Conservation (phyloP, 2,797 vertebrate species). For the Xenops minutus region DNA sequence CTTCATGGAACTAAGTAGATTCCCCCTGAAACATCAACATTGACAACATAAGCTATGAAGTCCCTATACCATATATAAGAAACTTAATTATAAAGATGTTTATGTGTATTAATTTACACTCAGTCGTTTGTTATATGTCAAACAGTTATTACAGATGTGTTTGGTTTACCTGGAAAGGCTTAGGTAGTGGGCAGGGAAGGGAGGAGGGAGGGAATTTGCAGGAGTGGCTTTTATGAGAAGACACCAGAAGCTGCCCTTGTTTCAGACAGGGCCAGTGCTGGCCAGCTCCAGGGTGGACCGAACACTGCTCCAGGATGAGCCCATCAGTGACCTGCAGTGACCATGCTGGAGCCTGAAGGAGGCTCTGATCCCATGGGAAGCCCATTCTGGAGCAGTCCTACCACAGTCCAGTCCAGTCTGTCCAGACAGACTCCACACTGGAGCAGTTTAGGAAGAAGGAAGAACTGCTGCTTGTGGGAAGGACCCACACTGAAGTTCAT, state of each 20-base stretch:
- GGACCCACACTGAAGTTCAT: not conserved
- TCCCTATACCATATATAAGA: not conserved
- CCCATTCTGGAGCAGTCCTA: not conserved
- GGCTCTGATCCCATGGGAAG: not conserved
- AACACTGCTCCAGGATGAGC: not conserved
- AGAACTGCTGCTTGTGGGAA: not conserved
- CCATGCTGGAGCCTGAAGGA: too few species aligned
- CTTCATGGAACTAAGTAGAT: slow-evolving; percentile 22
- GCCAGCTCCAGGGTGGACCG: fast-evolving
- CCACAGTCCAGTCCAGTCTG: not conserved
- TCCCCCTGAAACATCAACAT: slow-evolving; percentile 76
- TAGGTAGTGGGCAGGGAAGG: not conserved
- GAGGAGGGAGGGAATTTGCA: not conserved
- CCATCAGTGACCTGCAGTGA: not conserved
- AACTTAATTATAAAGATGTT: not conserved
- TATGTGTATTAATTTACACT: not conserved
- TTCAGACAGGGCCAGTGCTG: not conserved
- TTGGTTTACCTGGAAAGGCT: not conserved
- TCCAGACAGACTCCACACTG: not conserved
- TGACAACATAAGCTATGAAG: not conserved
- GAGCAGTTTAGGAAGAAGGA: not conserved
- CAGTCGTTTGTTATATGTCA: not conserved
- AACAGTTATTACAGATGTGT: not conserved
- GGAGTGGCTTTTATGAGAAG: not conserved
- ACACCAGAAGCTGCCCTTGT: not conserved